Evolutionary conservation across 2,888 invertebrate species (phyloP), one percentile per base, ranked within the genome.

Genomic region (Reticulitermes lucifugus): DNA sequence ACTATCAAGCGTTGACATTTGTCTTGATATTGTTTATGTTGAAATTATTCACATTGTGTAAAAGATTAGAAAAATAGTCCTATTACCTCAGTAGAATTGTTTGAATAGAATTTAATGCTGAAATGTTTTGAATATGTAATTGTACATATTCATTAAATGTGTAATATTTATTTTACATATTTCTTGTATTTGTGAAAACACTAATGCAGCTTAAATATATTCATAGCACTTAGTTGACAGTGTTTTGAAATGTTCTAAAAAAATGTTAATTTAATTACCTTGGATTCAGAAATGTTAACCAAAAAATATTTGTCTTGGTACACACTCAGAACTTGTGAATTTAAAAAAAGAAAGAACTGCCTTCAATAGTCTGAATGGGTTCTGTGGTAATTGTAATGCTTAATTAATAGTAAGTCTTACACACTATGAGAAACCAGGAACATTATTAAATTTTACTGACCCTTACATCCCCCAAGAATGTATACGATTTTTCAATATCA

Each of bases 401-500:
- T 81, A 81, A 43, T 29, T 43, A 81, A 81, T 81, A 81, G 81
- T 81, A 81, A 81, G 25, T 55, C 81, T 81, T 83, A 77, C 84
- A 77, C 84, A 84, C 46, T 84, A 41, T 65, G 65, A 84, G 65
- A 43, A 71, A 71, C 75, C 83, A 75, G 59, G 70, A 83, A 83
- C 71, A 84, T 84, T 79, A 55, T 79, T 79, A 71, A 60, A 80
- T 79, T 79, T 80, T 79, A 84, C 73, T 79, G 60, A 79, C 41
- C 60, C 80, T 51, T 41, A 25, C 75, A 75, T 59, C 90, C 91
- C 84, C 85, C 79, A 79, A 85, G 25, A 91, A 91, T 91, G 91
- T 91, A 91, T 91, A 91, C 91, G 91, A 91, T 91, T 91, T 91
- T 91, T 91, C 91, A 91, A 91, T 90, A 88, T 90, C 90, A 90